Conservation (phyloP, 2,797 vertebrate genomes). For the Coreius guichenoti region DNA sequence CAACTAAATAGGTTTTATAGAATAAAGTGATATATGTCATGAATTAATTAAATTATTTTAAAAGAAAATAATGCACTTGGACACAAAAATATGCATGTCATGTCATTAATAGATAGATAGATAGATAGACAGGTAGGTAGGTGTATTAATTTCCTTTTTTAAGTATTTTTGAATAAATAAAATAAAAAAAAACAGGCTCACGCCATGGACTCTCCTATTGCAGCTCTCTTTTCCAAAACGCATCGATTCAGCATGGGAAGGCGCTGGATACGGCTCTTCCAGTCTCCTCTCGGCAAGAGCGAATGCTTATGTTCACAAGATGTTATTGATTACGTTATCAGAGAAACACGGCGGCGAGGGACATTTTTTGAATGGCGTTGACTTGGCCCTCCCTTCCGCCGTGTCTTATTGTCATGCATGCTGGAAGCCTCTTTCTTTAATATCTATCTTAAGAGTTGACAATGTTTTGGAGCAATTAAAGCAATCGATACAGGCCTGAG, state of each 20-base stretch:
- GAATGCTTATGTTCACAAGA: slow-evolving; percentile 71
- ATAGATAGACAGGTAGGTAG: no score
- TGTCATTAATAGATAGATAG: no score
- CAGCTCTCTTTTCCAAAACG: slow-evolving; percentile 57
- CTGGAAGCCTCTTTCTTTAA: slow-evolving; percentile 71
- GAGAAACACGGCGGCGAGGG: slow-evolving; percentile 67
- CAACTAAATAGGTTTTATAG: no score
- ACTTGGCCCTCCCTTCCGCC: slow-evolving; percentile 46
- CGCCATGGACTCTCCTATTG: slow-evolving; percentile 7
- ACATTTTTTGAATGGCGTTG: slow-evolving; percentile 65
- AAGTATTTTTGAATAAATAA: neutral
- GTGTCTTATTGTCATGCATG: slow-evolving; percentile 72
- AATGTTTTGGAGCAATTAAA: slow-evolving; percentile 84
- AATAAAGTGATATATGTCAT: no score
- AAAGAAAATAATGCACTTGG: no score
- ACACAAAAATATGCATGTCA: no score
- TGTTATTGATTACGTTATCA: slow-evolving; percentile 72
- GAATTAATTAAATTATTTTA: no score
- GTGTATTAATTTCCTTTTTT: neutral
- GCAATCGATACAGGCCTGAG: slow-evolving; percentile 79
- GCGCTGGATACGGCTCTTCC: slow-evolving; percentile 40
- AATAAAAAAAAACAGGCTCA: neutral
- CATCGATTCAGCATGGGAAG: slow-evolving; percentile 65
- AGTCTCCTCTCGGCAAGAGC: slow-evolving; percentile 46
- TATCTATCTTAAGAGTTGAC: slow-evolving; percentile 85